Conservation (phyloP, 2,797 vertebrate genomes). For the Enteromius viviparus region DNA sequence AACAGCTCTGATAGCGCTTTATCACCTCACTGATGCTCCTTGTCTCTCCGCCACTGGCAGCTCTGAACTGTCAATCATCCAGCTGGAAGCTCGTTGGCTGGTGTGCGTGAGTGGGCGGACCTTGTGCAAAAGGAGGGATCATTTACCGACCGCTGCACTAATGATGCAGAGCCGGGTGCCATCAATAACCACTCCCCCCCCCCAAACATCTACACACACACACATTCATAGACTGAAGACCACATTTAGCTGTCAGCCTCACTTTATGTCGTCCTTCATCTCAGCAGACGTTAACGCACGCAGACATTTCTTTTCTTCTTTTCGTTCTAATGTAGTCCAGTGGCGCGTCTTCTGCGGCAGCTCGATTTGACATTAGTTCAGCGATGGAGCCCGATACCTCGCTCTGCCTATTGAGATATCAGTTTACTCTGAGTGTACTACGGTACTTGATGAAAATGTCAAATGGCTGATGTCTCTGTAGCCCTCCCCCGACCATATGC, state of each 20-base stretch:
- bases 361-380: conserved; percentile 26
- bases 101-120: background rate
- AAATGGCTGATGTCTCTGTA: conserved; percentile 61
- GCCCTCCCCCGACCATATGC: conserved; percentile 70
- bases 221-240: conserved; percentile 28
- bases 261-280: conserved; percentile 48
- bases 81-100: conserved; percentile 19
- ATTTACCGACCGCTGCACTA: conserved; percentile 74
- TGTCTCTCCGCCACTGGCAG: background rate
- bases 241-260: conserved; percentile 48
- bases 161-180: conserved; percentile 71
- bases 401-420: conserved; percentile 44
- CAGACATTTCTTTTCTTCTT: conserved; percentile 32
- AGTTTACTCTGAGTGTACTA: conserved; percentile 43
- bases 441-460: conserved; percentile 38
- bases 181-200: conserved; percentile 73
- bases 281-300: conserved; percentile 5
- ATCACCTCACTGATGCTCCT: conserved; percentile 8
- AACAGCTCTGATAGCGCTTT: conserved; percentile 20
- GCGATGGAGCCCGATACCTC: conserved; percentile 3
- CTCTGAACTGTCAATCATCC: conserved; percentile 31
- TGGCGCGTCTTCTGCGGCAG: background rate
- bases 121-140: conserved; percentile 49
- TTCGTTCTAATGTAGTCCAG: conserved; percentile 27
- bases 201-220: conserved; percentile 13